Evolutionary conservation across 2,888 invertebrate genomes (phyloP).

Genomic region (Melitaea athalia): DNA sequence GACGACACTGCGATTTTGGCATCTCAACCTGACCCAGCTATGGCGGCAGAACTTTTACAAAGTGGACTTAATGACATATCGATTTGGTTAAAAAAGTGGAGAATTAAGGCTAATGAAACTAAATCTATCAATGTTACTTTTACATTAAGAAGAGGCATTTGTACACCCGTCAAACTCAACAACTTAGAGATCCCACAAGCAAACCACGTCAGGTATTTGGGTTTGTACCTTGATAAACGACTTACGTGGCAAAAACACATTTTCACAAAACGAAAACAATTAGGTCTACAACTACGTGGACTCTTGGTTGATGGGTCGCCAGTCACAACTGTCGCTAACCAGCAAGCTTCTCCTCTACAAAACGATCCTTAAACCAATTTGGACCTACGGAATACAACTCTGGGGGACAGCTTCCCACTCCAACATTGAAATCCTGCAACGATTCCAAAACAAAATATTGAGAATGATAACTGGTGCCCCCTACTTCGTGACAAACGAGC

Average conservation of each 20-base stretch:
- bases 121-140: conserved; percentile 24
- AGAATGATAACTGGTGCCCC: conserved; percentile 24
- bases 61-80: conserved; percentile 23
- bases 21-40: conserved; percentile 26
- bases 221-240: conserved; percentile 15
- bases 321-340: conserved; percentile 29
- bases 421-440: conserved; percentile 20
- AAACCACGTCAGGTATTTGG: too few species aligned
- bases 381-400: conserved; percentile 27
- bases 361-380: too few species aligned
- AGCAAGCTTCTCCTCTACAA: conserved; percentile 32
- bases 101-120: conserved; percentile 36
- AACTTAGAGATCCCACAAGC: conserved; percentile 16
- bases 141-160: not conserved
- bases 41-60: too few species aligned
- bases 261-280: conserved; percentile 14
- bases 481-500: not conserved
- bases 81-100: conserved; percentile 34
- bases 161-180: conserved; percentile 12
- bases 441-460: conserved; percentile 21
- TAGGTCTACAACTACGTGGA: conserved; percentile 12
- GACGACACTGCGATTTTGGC: conserved; percentile 15
- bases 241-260: conserved; percentile 16
- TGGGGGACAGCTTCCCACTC: conserved; percentile 26
- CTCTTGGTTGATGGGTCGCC: conserved; percentile 35